Conservation (phyloP, 2,113 vertebrate genomes). For the Festucalex cinctus region DNA sequence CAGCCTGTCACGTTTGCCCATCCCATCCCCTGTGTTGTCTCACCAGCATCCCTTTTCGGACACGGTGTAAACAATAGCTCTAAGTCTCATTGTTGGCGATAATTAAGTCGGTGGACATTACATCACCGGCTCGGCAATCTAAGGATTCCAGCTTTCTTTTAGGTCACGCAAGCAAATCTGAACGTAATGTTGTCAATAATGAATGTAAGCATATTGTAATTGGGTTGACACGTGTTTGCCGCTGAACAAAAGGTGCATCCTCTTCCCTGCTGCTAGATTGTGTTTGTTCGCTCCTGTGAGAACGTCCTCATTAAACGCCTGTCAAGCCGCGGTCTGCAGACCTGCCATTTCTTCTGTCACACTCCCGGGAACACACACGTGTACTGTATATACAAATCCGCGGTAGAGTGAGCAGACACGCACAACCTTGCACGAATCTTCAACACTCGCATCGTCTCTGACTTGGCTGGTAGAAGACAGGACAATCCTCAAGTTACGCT, state of each 20-base stretch:
- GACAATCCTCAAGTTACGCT: not conserved
- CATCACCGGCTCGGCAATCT: conserved; percentile 6
- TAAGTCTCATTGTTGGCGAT: not conserved
- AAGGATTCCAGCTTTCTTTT: conserved; percentile 17
- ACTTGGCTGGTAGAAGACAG: not conserved
- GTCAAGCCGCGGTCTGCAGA: conserved; percentile 57
- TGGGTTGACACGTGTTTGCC: conserved; percentile 32
- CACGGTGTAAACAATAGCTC: not conserved
- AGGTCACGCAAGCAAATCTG: conserved; percentile 32
- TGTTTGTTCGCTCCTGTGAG: conserved; percentile 43
- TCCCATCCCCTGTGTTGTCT: too few species aligned
- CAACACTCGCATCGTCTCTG: not conserved
- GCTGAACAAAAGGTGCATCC: conserved; percentile 23
- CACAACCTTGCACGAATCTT: not conserved
- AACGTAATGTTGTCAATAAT: conserved; percentile 28
- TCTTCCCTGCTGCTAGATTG: conserved; percentile 13
- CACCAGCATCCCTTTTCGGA: not conserved
- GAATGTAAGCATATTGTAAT: conserved; percentile 36
- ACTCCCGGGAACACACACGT: conserved; percentile 36
- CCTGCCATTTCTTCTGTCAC: conserved; percentile 63
- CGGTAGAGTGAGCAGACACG: conserved; percentile 7
- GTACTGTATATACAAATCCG: conserved; percentile 12
- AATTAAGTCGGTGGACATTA: not conserved
- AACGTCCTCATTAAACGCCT: conserved; percentile 63
- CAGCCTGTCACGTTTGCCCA: too few species aligned